Percentiles rank a stretch among this genome's conserved stretches.
phyloP scores from a whole-genome alignment of 2,113 vertebrate species.

The Sorex fumeus region DNA sequence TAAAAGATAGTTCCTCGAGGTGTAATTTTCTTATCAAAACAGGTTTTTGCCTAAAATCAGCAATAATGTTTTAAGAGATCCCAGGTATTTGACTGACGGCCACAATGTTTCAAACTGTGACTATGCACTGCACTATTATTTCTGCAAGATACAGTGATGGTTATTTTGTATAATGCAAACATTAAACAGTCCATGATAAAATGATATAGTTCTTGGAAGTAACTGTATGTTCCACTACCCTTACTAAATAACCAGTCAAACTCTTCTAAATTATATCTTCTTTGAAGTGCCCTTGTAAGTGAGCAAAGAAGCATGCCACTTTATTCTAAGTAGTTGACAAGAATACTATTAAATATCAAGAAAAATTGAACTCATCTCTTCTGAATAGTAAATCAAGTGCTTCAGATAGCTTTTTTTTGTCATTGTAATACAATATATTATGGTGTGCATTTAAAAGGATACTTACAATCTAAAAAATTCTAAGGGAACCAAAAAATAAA shows the following conservation, averaged over 20 bases:
- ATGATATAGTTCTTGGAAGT: conserved; percentile 34
- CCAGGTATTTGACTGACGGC: conserved; percentile 7
- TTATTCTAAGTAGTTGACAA: conserved; percentile 56
- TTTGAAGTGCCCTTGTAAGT: conserved; percentile 27
- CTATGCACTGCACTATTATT: background rate
- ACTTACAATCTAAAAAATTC: conserved; percentile 38
- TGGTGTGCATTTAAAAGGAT: conserved; percentile 3
- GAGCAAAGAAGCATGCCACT: conserved; percentile 39
- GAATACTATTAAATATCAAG: conserved; percentile 34
- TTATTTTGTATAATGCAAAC: conserved; percentile 26
- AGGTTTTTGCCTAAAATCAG: background rate
- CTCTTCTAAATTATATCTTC: conserved; percentile 46
- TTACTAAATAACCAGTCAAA: conserved; percentile 44
- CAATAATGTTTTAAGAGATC: conserved; percentile 42
- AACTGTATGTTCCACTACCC: background rate
- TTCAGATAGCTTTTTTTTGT: conserved; percentile 59
- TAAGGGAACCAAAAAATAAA: conserved; percentile 35
- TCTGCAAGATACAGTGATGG: conserved; percentile 30
- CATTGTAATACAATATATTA: conserved; percentile 12
- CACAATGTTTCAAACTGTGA: conserved; percentile 37
- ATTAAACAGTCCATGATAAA: background rate
- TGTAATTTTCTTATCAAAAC: conserved; percentile 61
- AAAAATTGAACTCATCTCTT: conserved; percentile 58
- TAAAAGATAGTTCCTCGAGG: conserved; percentile 55
- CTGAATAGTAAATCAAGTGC: conserved; percentile 64